These are phyloP conservation scores for Gouania willdenowi DNA, from an alignment of 2,797 vertebrate genomes.

Conservation along the genomic window DNA sequence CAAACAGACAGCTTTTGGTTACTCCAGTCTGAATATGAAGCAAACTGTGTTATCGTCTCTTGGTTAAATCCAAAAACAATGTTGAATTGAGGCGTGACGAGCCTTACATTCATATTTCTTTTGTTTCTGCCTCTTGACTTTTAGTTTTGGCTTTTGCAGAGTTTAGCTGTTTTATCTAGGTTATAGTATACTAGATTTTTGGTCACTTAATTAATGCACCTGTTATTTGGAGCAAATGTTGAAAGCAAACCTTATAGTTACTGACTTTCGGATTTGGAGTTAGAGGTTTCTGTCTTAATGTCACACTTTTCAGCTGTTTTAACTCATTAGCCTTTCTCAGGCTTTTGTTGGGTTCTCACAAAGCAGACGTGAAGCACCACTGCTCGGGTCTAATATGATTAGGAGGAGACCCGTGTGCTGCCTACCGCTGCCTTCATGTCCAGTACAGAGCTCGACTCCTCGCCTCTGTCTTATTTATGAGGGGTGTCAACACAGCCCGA, in stretches of 20 bases:
- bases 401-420: slow-evolving; percentile 32
- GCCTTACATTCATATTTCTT: slow-evolving; percentile 6
- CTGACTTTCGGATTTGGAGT: slow-evolving; percentile 56
- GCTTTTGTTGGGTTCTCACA: too few relatives aligned
- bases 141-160: background rate
- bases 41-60: slow-evolving; percentile 3
- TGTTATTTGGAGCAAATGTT: slow-evolving; percentile 15
- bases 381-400: too few relatives aligned
- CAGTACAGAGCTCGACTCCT: slow-evolving; percentile 23
- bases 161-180: too few relatives aligned
- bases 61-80: slow-evolving; percentile 13
- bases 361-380: too few relatives aligned
- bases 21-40: slow-evolving; percentile 12
- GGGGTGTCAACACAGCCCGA: slow-evolving; percentile 46
- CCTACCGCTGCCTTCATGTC: slow-evolving; percentile 10
- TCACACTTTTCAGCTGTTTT: slow-evolving; percentile 49
- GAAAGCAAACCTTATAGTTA: slow-evolving; percentile 15
- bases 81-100: slow-evolving; percentile 6
- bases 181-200: too few relatives aligned
- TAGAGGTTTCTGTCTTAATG: slow-evolving; percentile 28
- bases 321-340: slow-evolving; percentile 31
- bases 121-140: slow-evolving; percentile 8
- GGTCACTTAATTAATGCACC: too few relatives aligned
- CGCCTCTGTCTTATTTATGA: slow-evolving; percentile 62
- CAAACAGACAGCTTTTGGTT: slow-evolving; percentile 18